These are phyloP conservation scores for Apistogramma diplotaenia DNA, from an alignment of 2,113 vertebrate species.

Conservation along the genomic window DNA sequence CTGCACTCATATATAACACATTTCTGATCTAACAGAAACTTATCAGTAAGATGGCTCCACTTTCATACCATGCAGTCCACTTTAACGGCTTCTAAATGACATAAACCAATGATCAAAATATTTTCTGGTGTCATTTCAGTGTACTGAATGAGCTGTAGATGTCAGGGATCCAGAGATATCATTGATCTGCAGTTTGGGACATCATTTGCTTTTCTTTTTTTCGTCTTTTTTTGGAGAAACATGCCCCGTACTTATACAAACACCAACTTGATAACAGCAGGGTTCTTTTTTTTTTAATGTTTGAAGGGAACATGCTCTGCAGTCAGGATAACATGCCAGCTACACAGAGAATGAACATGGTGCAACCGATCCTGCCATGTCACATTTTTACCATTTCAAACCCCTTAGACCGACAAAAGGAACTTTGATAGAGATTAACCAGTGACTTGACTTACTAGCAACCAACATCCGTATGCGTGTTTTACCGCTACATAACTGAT, in stretches of 20 bases:
- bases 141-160: neutral
- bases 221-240: neutral
- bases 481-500: neutral
- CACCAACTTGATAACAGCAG: slow-evolving; percentile 40
- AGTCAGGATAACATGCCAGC: slow-evolving; percentile 68
- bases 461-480: neutral
- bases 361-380: slow-evolving; percentile 40
- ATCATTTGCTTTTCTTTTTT: neutral
- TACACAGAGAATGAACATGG: slow-evolving; percentile 56
- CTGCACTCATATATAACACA: neutral
- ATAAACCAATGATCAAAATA: neutral
- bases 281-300: slow-evolving; percentile 34
- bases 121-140: neutral
- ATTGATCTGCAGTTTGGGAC: neutral
- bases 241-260: slow-evolving; percentile 39
- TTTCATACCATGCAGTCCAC: slow-evolving; percentile 43
- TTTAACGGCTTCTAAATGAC: neutral
- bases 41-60: neutral
- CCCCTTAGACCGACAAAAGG: slow-evolving; percentile 5
- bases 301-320: slow-evolving; percentile 64
- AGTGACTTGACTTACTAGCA: neutral
- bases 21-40: neutral
- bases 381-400: slow-evolving; percentile 12
- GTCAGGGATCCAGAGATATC: slow-evolving; percentile 6
- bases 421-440: neutral